Evolutionary conservation across 1,140 invertebrate genomes (phyloP), one percentile per base, ranked within the genome.

Genomic region (Heterodera carotae): DNA sequence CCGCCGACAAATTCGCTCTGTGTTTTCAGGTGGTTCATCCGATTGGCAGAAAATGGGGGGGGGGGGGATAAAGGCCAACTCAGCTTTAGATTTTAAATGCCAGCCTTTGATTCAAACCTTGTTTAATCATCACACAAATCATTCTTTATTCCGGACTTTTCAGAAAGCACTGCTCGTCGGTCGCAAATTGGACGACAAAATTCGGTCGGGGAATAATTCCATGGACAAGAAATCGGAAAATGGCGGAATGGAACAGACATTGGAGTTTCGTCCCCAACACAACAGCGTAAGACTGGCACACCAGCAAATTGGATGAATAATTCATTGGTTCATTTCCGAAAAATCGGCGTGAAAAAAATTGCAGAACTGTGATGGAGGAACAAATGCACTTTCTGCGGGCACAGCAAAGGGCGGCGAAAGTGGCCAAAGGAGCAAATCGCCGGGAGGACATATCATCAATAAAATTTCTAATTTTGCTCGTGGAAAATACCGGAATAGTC

Each of bases 391-490:
- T 39, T 34, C 43, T 15, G 43, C 33, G 39, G 39, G 62, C 59
- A 36, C 29, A n/a, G 78, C 15, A 80, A 64, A 31, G 31, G 68
- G 59, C 31, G 48, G 34, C 66, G 60, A 29, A 31, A 70, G 43
- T 70, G 36, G 62, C 27, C 31, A 43, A 7, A 68, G 85, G 27
- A 81, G 80, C 67, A 88, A 86, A 74, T 86, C 81, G 39, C 85
- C 86, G 36, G 83, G 85, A 27, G 85, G 84, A 31, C 72, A 74
- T 36, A 76, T 86, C 56, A 85, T 86, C 25, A 87, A 84, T 15
- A 56, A 84, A 77, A 77, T 86, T 22, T 77, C 86, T 22, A 85
- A 81, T 68, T 86, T 86, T 77, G 85, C 85, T 22, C 39, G 85
- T 48, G 80, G 81, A 3, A 87, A 86, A 48, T 86, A 84, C 62